Percentiles rank a stretch among this genome's conserved stretches.
These are phyloP conservation scores for Micromys minutus DNA, from an alignment of 2,113 vertebrate species.

Conservation along the genomic window DNA sequence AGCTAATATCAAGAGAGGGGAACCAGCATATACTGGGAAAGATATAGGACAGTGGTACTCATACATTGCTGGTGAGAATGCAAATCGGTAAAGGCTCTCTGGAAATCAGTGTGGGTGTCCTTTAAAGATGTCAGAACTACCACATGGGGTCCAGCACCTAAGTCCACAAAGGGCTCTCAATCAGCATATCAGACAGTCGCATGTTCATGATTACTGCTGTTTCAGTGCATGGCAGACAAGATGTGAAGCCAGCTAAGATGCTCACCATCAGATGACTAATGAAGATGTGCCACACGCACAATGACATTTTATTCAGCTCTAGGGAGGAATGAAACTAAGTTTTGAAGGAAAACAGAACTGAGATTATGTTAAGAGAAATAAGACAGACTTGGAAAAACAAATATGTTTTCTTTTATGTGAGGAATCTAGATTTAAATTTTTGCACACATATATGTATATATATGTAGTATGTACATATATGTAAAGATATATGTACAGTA, in stretches of 20 bases:
- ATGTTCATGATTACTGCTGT: too few species aligned
- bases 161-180: not conserved
- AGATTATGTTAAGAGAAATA: not conserved
- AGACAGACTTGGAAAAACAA: not conserved
- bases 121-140: not conserved
- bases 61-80: not conserved
- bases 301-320: not conserved
- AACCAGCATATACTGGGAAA: not conserved
- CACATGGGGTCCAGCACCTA: not conserved
- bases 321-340: not conserved
- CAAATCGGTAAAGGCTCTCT: too few species aligned
- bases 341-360: not conserved
- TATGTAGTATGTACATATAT: not conserved
- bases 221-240: not conserved
- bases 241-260: not conserved
- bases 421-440: not conserved
- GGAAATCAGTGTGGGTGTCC: not conserved
- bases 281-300: not conserved
- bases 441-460: not conserved
- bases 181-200: not conserved
- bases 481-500: too few species aligned
- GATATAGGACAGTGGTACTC: not conserved
- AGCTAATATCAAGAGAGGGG: not conserved
- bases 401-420: not conserved
- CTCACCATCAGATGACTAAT: not conserved